Conservation (phyloP, 1,140 invertebrate species). For the Ceratosolen fusciceps region DNA sequence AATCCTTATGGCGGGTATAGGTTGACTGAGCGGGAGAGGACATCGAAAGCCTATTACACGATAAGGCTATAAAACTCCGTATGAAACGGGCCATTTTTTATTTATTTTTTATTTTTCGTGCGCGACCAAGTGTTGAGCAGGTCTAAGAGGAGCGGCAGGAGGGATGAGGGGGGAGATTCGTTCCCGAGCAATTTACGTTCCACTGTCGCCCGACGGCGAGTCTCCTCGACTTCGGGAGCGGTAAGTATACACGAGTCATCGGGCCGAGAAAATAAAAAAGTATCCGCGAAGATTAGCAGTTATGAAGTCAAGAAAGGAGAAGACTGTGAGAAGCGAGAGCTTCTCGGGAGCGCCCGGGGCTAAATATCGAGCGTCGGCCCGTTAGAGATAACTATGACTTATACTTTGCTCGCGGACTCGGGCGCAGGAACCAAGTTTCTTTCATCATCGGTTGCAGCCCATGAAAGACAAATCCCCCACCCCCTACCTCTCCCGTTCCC, state of each 20-base stretch:
- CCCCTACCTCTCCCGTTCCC: no score
- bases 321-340: slow-evolving; percentile 46
- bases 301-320: slow-evolving; percentile 36
- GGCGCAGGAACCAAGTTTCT: slow-evolving; percentile 40
- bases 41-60: slow-evolving; percentile 36
- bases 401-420: slow-evolving; percentile 34
- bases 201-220: not conserved
- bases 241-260: not conserved
- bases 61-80: slow-evolving; percentile 19
- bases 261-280: slow-evolving; percentile 18
- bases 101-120: not conserved
- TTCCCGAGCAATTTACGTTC: slow-evolving; percentile 29
- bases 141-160: not conserved
- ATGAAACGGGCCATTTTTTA: not conserved
- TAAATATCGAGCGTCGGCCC: slow-evolving; percentile 42
- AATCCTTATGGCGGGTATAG: no score
- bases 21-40: no score
- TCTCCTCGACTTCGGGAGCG: not conserved
- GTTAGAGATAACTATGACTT: slow-evolving; percentile 46
- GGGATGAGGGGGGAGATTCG: not conserved
- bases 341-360: slow-evolving; percentile 30
- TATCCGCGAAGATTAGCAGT: slow-evolving; percentile 39
- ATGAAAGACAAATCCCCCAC: slow-evolving; percentile 6
- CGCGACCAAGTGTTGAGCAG: not conserved
- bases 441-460: slow-evolving; percentile 9